Percentiles rank a stretch among this genome's conserved stretches.
These are phyloP conservation scores for Clarias pachynema DNA, from an alignment of 2,797 vertebrate genomes.

Conservation along the genomic window DNA sequence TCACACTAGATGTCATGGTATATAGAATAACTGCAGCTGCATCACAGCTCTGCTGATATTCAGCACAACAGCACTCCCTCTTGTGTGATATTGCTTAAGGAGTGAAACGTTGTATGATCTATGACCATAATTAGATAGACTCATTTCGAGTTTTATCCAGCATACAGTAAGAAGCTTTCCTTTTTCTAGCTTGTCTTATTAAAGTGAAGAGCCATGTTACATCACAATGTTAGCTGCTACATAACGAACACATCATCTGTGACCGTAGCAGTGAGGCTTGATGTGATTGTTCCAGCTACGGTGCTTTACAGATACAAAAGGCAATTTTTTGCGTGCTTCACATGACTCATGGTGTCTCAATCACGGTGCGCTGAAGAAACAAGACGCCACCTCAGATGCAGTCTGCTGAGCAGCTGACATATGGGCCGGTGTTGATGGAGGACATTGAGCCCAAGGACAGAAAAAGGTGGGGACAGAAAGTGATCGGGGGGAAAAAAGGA, in stretches of 20 bases:
- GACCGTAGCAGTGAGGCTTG: slow-evolving; percentile 1
- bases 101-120: neutral
- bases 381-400: slow-evolving; percentile 60
- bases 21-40: no score
- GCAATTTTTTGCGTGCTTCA: slow-evolving; percentile 42
- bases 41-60: no score
- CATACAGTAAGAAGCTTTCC: neutral
- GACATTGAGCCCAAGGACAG: slow-evolving; percentile 57
- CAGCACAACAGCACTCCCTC: no score
- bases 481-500: slow-evolving; percentile 14
- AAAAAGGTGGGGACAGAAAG: slow-evolving; percentile 30
- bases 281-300: neutral
- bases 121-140: no score
- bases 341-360: slow-evolving; percentile 63
- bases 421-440: slow-evolving; percentile 60
- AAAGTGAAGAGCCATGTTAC: slow-evolving; percentile 1
- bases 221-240: slow-evolving; percentile 22
- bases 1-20: no score
- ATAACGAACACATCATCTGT: slow-evolving; percentile 34
- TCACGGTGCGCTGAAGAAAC: slow-evolving; percentile 66
- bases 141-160: neutral
- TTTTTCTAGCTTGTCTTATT: slow-evolving; percentile 16
- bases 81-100: no score
- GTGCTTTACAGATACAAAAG: slow-evolving; percentile 37
- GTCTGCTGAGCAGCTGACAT: slow-evolving; percentile 68